phyloP scores from a whole-genome alignment of 1,140 invertebrate species.

The Periplaneta americana region DNA sequence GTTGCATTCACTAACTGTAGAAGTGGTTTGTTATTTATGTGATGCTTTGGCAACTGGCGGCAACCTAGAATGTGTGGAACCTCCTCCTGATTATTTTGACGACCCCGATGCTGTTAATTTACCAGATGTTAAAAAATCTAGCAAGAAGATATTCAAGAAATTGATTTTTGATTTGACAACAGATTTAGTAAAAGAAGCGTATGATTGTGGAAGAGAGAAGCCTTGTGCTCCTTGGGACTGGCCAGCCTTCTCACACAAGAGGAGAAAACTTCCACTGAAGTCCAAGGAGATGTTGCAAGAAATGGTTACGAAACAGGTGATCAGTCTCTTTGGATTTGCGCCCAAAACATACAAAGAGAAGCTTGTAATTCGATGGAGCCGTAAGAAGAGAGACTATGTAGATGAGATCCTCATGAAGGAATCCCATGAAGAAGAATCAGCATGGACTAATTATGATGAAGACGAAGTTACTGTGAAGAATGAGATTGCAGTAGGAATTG shows the following conservation, averaged over 20 bases:
- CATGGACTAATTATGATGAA: conserved; percentile 65
- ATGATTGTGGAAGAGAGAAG: conserved; percentile 26
- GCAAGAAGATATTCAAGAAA: conserved; percentile 31
- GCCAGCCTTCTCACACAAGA: conserved; percentile 30
- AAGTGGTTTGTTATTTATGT: conserved; percentile 37
- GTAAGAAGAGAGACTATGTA: conserved; percentile 64
- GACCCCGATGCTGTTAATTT: background rate
- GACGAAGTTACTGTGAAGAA: conserved; percentile 65
- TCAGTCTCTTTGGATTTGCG: conserved; percentile 50
- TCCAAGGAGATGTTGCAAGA: conserved; percentile 39
- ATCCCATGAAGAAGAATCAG: conserved; percentile 59
- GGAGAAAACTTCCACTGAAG: conserved; percentile 32
- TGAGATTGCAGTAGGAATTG: conserved; percentile 54
- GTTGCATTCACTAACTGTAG: background rate
- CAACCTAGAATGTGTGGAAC: conserved; percentile 1
- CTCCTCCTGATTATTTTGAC: background rate
- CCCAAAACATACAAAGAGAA: conserved; percentile 47
- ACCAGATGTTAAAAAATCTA: background rate
- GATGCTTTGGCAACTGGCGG: conserved; percentile 26
- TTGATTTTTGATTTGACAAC: conserved; percentile 62
- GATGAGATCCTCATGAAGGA: conserved; percentile 65
- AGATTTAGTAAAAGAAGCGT: conserved; percentile 48
- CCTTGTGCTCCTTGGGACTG: conserved; percentile 48
- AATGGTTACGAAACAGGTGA: conserved; percentile 46
- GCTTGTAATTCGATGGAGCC: conserved; percentile 56